Percentiles rank a stretch among this genome's conserved stretches.
Evolutionary conservation across 2,113 vertebrate species (phyloP).

Genomic region (Forbesichthys papilliferus): DNA sequence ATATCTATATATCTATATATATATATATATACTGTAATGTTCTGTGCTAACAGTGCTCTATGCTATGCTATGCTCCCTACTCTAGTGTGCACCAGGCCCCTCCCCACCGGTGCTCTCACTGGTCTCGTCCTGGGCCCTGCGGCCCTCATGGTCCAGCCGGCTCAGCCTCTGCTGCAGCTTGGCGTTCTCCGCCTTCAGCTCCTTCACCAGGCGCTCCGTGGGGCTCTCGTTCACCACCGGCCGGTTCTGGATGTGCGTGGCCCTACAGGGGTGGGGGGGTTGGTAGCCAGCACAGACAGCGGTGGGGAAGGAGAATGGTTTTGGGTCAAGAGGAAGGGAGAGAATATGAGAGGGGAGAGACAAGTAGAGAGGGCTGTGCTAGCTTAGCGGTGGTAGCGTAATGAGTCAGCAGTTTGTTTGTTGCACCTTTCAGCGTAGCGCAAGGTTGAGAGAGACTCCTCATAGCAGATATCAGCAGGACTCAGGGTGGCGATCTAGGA

Average conservation of each 20-base stretch:
- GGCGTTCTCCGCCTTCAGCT: slow-evolving; percentile 80
- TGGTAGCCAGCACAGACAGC: background rate
- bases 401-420: background rate
- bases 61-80: background rate
- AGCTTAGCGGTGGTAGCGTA: background rate
- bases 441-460: slow-evolving; percentile 85
- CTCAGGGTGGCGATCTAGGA: slow-evolving; percentile 84
- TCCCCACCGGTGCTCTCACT: slow-evolving; percentile 48
- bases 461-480: slow-evolving; percentile 86
- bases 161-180: slow-evolving; percentile 72
- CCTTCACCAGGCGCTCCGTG: slow-evolving; percentile 79
- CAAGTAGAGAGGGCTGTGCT: no score
- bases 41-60: background rate
- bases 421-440: slow-evolving; percentile 84
- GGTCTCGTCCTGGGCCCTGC: slow-evolving; percentile 74
- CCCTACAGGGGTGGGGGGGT: slow-evolving; percentile 58
- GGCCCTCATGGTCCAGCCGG: slow-evolving; percentile 74
- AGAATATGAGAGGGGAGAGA: background rate
- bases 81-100: background rate
- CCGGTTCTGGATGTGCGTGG: slow-evolving; percentile 86
- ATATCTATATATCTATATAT: no score
- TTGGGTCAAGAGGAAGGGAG: background rate
- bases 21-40: background rate
- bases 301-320: background rate
- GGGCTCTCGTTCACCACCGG: slow-evolving; percentile 86